Evolutionary conservation across 1,140 invertebrate genomes (phyloP), one percentile per base, ranked within the genome.

Genomic region (Carposina sasakii): DNA sequence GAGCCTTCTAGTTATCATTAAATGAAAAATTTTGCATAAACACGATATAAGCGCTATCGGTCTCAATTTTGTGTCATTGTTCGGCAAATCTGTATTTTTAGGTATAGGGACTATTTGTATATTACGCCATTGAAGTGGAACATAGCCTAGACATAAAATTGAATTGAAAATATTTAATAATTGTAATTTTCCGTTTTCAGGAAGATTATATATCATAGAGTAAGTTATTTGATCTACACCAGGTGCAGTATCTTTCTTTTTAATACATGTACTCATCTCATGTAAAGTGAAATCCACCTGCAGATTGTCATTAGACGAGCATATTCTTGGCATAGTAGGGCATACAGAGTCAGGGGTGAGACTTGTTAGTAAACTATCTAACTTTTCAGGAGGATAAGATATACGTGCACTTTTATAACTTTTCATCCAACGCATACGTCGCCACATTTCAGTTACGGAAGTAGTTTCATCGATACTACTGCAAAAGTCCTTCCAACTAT

Each of bases 11-110:
- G 23, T 36, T 8, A 67, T 33, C 46, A 67, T 60, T 26, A 44
- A 45, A 41, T 63, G 56, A 39, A 67, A 55, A 17, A 51, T 52
- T 54, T 67, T 67, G 23, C 48, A 51, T 5, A 60, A 4, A 43
- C 61, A 68, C 9, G 65, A 58, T 9, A 65, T 58, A 3, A 68
- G 41, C 3, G 65, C 64, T 20, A 64, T 62, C 8, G 62, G 61
- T 30, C 59, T 52, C 12, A 52, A 22, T 33, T 44, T 42, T 13
- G 20, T 3, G 2, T 48, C 30, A 8, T 3, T 3, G 9, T 21
- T 30, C 9, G 17, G 0, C 12, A 0, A 1, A 21, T 19, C 5
- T 10, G n/a, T n/a, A 24, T 1, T 2, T 34, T 56, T 60, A 13
- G 52, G 52, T 42, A 52, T 56, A 4, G 57, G 36, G 5, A 55